Percentiles rank a stretch among this genome's conserved stretches.
Evolutionary conservation across 2,797 vertebrate genomes (phyloP).

Genomic region (Cygnus olor): DNA sequence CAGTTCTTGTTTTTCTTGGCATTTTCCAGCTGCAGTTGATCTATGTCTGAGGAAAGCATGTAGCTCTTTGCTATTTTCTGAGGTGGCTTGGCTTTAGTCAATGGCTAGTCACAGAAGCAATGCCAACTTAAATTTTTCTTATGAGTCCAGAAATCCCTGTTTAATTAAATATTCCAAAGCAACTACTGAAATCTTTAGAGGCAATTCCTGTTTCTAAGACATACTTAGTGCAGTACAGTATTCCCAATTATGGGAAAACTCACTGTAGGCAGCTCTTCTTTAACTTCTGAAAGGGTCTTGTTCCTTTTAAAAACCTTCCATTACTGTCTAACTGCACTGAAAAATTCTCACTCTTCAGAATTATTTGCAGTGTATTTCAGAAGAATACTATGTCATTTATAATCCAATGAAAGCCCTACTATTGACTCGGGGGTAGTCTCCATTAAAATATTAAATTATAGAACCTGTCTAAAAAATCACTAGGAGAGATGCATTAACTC

Average conservation of each 20-base stretch:
- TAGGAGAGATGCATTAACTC: not conserved
- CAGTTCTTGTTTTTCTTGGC: not conserved
- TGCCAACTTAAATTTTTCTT: not conserved
- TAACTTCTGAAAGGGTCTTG: not conserved
- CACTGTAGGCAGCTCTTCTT: not conserved
- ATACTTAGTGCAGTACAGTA: not conserved
- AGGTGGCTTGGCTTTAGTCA: not conserved
- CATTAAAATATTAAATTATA: conserved; percentile 9
- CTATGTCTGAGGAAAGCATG: not conserved
- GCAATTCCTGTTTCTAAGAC: not conserved
- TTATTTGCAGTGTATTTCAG: not conserved
- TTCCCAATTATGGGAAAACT: not conserved
- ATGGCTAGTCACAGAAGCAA: not conserved
- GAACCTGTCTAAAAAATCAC: not conserved
- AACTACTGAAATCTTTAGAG: not conserved
- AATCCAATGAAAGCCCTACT: not conserved
- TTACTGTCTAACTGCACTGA: not conserved
- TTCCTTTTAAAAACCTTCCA: not conserved
- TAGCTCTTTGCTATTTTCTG: not conserved
- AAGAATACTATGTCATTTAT: not conserved
- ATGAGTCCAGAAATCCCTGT: not conserved
- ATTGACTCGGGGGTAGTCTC: not conserved
- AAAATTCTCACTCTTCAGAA: not conserved
- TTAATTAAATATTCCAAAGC: not conserved
- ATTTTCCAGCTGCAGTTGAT: not conserved